Evolutionary conservation across 2,113 vertebrate genomes (phyloP).

Genomic region (Oncorhynchus kisutch): DNA sequence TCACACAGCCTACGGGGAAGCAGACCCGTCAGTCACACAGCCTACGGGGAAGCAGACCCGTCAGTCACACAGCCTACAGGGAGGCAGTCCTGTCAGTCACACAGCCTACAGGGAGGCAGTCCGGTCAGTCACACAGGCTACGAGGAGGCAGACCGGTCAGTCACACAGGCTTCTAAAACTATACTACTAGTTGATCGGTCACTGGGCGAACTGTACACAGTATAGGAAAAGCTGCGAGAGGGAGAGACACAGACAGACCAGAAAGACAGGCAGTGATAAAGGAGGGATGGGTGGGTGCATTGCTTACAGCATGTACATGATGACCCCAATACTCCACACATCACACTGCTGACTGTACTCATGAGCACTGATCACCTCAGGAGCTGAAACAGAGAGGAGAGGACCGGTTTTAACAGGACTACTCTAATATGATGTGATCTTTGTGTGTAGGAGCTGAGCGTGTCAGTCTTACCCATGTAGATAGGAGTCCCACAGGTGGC

Average conservation of each 20-base stretch:
- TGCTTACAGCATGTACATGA: conserved; percentile 92
- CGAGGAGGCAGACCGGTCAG: too few species aligned
- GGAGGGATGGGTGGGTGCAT: not conserved
- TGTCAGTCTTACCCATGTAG: conserved; percentile 78
- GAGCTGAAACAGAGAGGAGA: conserved; percentile 74
- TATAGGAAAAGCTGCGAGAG: not conserved
- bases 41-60: too few species aligned
- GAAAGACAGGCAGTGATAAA: too few species aligned
- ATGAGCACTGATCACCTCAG: conserved; percentile 85
- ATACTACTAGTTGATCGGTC: too few species aligned
- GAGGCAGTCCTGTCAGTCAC: too few species aligned
- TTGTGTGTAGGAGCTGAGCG: not conserved
- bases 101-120: too few species aligned
- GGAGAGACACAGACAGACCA: not conserved
- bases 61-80: too few species aligned
- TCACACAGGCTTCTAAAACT: not conserved
- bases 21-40: too few species aligned
- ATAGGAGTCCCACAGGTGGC: conserved; percentile 81
- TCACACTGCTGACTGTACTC: conserved; percentile 89
- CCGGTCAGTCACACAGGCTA: too few species aligned
- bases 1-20: too few species aligned
- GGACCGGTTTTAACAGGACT: too few species aligned
- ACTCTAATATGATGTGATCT: not conserved
- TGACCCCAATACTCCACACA: conserved; percentile 89
- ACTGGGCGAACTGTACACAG: not conserved